Evolutionary conservation across 1,140 invertebrate species (phyloP), one percentile per base, ranked within the genome.

Genomic region (Ooceraea biroi): DNA sequence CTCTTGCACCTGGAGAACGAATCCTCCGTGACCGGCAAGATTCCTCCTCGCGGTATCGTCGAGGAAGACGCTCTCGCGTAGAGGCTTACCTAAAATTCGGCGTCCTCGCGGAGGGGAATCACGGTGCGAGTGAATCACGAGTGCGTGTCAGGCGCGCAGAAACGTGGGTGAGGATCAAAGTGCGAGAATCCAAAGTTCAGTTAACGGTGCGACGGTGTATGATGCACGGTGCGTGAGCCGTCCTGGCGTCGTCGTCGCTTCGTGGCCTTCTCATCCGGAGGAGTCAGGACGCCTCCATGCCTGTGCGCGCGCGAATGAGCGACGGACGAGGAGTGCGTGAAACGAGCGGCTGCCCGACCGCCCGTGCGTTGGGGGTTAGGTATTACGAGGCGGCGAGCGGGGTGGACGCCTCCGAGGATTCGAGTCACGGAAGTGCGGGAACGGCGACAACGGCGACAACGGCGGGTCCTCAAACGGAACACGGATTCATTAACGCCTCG

Each of bases 141-240:
- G 69, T 66, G 27, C 19, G 41, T 36, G 58, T 58, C 3, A 11
- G 17, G 19, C 12, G 14, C 10, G n/a, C 10, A 36, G 36, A 2
- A 36, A 36, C 36, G 36, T 36, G 19, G 8, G 7, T 3, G 2
- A 2, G 12, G 74, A 27, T 78, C 74, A 78, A 78, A 78, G 74
- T 78, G 63, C 63, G 19, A 57, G 27, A 25, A 55, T 55, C 48
- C 22, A 68, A 78, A 57, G 48, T 68, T 57, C 74, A 44, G n/a
- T 19, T 78, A 25, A 41, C 17, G 5, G 50, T 44, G 61, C 30
- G 46, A 52, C 10, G n/a, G 22, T 7, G 48, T 66, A 61, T 52
- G 41, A 61, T 52, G 41, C 44, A 19, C 25, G 19, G 52, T 58
- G 73, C 44, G 44, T 50, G 36, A 36, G 36, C 36, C 36, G n/a